phyloP scores from a whole-genome alignment of 2,888 invertebrate genomes.

The Chymomyza procnemis region DNA sequence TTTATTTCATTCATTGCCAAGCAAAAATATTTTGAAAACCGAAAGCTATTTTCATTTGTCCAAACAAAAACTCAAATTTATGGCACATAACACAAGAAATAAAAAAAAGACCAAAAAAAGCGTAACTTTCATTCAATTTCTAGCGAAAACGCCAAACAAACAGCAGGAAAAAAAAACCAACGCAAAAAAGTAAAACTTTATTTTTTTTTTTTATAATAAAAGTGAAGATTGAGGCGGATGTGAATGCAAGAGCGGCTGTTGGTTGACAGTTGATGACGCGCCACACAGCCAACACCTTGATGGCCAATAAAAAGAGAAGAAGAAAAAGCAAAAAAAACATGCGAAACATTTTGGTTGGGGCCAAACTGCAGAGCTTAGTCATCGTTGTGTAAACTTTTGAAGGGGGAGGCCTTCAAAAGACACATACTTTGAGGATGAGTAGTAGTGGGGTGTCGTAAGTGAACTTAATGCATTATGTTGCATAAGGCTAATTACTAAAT shows the following conservation, averaged over 20 bases:
- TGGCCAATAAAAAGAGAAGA: neutral
- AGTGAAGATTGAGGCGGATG: slow-evolving; percentile 7
- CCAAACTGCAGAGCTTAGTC: neutral
- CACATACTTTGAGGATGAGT: neutral
- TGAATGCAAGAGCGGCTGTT: neutral
- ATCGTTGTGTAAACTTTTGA: neutral
- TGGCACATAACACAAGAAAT: slow-evolving; percentile 30
- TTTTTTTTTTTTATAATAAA: neutral
- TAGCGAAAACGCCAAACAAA: slow-evolving; percentile 41
- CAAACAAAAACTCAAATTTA: slow-evolving; percentile 36
- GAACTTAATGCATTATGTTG: neutral
- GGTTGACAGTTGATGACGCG: neutral
- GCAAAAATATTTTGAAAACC: slow-evolving; percentile 19
- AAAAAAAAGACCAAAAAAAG: slow-evolving; percentile 4
- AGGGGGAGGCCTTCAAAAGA: neutral
- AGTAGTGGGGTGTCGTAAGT: neutral
- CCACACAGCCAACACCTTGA: neutral
- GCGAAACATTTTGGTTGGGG: neutral
- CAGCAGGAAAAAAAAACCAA: slow-evolving; percentile 29
- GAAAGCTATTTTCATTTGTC: slow-evolving; percentile 44
- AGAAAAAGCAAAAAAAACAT: no score
- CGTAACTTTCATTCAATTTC: slow-evolving; percentile 63
- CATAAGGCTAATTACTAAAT: neutral
- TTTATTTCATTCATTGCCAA: slow-evolving; percentile 25
- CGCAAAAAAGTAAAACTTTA: slow-evolving; percentile 20